Evolutionary conservation across 1,140 invertebrate genomes (phyloP), one percentile per base, ranked within the genome.

Genomic region (Ericerus pela): DNA sequence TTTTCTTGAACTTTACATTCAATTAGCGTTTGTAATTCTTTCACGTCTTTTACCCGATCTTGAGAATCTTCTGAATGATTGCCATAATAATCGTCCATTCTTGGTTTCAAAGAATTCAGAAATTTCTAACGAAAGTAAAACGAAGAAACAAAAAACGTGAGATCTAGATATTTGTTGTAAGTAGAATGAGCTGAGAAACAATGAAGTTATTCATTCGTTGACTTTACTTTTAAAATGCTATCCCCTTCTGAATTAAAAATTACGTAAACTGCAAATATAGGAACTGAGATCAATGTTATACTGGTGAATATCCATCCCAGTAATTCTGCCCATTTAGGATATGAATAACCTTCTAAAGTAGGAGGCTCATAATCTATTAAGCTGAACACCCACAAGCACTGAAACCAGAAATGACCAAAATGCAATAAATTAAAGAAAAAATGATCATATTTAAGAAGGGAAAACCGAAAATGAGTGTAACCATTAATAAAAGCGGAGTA

Each of bases 241-340:
- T 76, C 70, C 51, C 88, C 88, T 55, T 80, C 75, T 12, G 86
- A 74, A 63, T 76, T 76, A 55, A 78, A 64, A 31, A 91, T 72
- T 53, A 82, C 78, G 54, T 83, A 77, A 14, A 88, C 66, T 47
- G 87, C 87, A 63, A 84, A 82, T 47, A 81, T 75, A 14, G 89
- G 88, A 68, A 94, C 88, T 65, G 86, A 89, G n/a, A 86, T 66
- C 28, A 93, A 73, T 2, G 87, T 90, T 14, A 85, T 68, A 6
- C 81, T 81, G 4, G 88, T 81, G 55, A 92, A 82, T 55, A 78
- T 72, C 89, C 89, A 93, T n/a, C 90, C 90, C 16, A 92, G 68
- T 2, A 75, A 79, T 64, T 88, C 81, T 8, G 87, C 88, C 87
- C 88, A 93, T 54, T 68, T 67, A 0, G 90, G 88, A 68, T 88